Conservation (phyloP, 2,797 vertebrate species). For the Thalassophryne amazonica region DNA sequence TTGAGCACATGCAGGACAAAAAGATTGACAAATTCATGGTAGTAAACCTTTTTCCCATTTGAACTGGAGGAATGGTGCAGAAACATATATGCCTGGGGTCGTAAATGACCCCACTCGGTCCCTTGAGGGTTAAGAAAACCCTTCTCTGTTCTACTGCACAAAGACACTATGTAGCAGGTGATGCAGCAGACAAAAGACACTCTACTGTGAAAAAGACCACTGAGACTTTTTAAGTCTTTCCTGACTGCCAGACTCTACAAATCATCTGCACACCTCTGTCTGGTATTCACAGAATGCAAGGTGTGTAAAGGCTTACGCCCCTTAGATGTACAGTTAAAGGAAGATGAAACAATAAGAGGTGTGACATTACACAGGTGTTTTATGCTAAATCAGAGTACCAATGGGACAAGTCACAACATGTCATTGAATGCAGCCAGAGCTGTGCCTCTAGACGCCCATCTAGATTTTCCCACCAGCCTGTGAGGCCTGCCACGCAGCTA, state of each 20-base stretch:
- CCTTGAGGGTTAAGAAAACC: no score
- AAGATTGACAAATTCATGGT: no score
- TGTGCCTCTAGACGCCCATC: slow-evolving; percentile 28
- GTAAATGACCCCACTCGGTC: no score
- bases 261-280: slow-evolving; percentile 2
- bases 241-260: slow-evolving; percentile 17
- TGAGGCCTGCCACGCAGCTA: slow-evolving; percentile 40
- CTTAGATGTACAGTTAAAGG: background rate
- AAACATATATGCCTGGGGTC: no score
- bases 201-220: no score
- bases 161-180: no score
- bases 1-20: no score
- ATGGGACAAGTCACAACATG: slow-evolving; percentile 29
- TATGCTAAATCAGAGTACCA: slow-evolving; percentile 3
- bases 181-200: no score
- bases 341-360: background rate
- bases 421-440: background rate
- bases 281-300: background rate
- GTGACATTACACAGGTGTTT: background rate
- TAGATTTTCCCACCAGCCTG: slow-evolving; percentile 43
- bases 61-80: no score
- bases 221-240: slow-evolving; percentile 43
- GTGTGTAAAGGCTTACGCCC: no score
- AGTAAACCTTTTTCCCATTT: no score
- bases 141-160: no score